These are phyloP conservation scores for Miniopterus natalensis DNA, from an alignment of 2,113 vertebrate genomes.

Conservation along the genomic window DNA sequence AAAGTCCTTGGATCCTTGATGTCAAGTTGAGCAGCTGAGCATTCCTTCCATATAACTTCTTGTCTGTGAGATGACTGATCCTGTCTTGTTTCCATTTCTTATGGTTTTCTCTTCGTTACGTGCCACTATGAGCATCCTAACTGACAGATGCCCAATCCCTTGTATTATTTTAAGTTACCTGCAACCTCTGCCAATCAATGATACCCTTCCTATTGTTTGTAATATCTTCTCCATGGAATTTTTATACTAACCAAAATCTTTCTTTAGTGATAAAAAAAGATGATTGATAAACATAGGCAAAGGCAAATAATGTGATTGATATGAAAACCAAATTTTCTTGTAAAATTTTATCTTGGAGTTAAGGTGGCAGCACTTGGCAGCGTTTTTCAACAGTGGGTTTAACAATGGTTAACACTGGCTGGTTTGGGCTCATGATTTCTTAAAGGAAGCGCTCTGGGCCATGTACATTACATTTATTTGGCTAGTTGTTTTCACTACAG, in stretches of 20 bases:
- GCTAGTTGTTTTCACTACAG: neutral
- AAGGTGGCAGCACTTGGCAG: neutral
- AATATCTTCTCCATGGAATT: neutral
- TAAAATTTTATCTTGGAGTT: conserved; percentile 1
- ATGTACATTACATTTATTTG: neutral
- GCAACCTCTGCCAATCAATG: neutral
- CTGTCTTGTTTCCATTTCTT: neutral
- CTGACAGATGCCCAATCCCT: neutral
- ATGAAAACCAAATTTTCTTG: neutral
- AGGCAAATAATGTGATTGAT: neutral
- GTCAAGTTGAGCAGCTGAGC: neutral
- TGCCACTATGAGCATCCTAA: neutral
- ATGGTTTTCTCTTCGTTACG: conserved; percentile 11
- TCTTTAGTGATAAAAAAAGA: neutral
- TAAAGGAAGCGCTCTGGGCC: neutral
- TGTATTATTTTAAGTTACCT: neutral
- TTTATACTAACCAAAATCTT: conserved; percentile 5
- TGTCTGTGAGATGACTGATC: neutral
- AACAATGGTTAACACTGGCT: neutral
- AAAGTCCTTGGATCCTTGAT: neutral
- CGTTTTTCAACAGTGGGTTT: neutral
- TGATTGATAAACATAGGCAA: conserved; percentile 20
- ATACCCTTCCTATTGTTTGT: neutral
- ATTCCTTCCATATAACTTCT: neutral
- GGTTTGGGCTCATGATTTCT: neutral